These are phyloP conservation scores for Benthosema pterotum DNA, from an alignment of 2,797 vertebrate genomes.

Conservation along the genomic window DNA sequence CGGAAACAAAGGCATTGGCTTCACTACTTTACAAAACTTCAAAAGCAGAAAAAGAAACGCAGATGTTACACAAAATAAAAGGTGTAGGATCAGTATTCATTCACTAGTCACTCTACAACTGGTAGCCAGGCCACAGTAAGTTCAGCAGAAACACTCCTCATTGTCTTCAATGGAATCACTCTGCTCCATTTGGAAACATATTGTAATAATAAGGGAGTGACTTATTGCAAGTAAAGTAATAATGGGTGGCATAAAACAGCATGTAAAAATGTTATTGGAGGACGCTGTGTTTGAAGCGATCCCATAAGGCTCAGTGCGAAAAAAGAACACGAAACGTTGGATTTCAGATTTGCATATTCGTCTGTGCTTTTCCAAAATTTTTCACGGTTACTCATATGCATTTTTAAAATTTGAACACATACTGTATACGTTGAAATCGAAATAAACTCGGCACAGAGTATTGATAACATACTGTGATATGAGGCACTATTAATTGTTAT, in stretches of 20 bases:
- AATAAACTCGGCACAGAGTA: constrained; percentile 49
- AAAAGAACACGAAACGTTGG: constrained; percentile 63
- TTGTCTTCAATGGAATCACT: constrained; percentile 48
- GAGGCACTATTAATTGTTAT: constrained; percentile 87
- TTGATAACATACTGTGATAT: constrained; percentile 69
- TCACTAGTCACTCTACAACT: constrained; percentile 64
- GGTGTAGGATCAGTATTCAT: constrained; percentile 66
- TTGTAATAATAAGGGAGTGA: constrained; percentile 49
- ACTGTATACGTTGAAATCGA: constrained; percentile 44
- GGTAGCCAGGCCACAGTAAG: constrained; percentile 55
- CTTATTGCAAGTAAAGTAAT: constrained; percentile 71
- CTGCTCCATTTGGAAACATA: constrained; percentile 51
- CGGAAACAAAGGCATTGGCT: constrained; percentile 93
- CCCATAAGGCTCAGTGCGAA: constrained; percentile 81
- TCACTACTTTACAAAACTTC: constrained; percentile 89
- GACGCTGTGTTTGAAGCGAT: constrained; percentile 67
- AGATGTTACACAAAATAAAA: constrained; percentile 78
- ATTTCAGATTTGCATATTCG: constrained; percentile 76
- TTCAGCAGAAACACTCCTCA: constrained; percentile 53
- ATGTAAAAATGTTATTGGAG: constrained; percentile 53
- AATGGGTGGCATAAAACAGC: constrained; percentile 66
- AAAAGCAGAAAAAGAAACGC: constrained; percentile 80
- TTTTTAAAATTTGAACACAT: constrained; percentile 60
- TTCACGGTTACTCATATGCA: constrained; percentile 47
- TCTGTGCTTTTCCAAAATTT: constrained; percentile 69